Evolutionary conservation across 2,888 invertebrate species (phyloP), one percentile per base, ranked within the genome.

Genomic region (Papilio gigon): DNA sequence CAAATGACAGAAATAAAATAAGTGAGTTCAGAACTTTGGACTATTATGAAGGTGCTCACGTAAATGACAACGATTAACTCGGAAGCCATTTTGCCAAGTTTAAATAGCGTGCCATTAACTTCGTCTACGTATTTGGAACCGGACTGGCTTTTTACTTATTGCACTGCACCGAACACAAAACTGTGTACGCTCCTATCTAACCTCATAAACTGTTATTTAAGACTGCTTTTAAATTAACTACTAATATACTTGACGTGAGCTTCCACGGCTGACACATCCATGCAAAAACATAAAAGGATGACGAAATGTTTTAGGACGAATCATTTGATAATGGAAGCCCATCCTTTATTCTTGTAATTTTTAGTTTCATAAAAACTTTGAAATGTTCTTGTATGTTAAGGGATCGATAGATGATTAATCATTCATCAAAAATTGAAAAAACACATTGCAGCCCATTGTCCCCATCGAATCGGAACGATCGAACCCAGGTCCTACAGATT

Each of bases 61-160:
- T 78, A 85, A 90, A 90, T 84, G 86, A 85, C 87, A 82, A 76
- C 87, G 84, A 88, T 90, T 90, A 89, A 86, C 85, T 87, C 80
- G 80, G 85, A 86, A 86, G 86, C 86, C 83, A 87, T 88, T 89
- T 84, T 82, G 76, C 82, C 70, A 87, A 89, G 87, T 89, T 88
- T 84, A 86, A 88, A 87, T 84, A 81, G 86, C 80, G 76, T 74
- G 77, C 76, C 44, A 64, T 82, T 83, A 88, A 88, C 84, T 89
- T 87, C 74, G 78, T 62, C 84, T 80, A 86, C 86, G 86, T 86
- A 79, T 84, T 84, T 79, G 75, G 75, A 77, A 84, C 83, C 80
- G 82, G 81, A 80, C 79, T 80, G 82, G 84, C 83, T 85, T 84
- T 86, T 84, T 84, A 84, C 83, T 81, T 81, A 79, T 72, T 74